These are phyloP conservation scores for Gymnarchus niloticus DNA, from an alignment of 2,113 vertebrate genomes.

Conservation along the genomic window DNA sequence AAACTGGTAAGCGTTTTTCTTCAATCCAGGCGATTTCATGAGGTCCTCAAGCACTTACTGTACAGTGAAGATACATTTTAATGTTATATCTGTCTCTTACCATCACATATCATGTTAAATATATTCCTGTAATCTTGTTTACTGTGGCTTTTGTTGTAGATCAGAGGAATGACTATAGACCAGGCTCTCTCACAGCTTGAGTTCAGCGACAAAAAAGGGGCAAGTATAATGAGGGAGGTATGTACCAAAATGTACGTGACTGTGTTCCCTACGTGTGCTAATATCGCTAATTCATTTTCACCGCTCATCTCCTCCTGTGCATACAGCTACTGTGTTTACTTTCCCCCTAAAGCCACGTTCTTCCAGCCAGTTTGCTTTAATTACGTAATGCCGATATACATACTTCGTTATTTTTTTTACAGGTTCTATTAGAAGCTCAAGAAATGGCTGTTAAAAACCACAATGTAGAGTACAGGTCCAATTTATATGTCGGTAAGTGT, in stretches of 20 bases:
- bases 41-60: not conserved
- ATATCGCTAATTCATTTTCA: not conserved
- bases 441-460: constrained; percentile 86
- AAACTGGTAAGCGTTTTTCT: constrained; percentile 73
- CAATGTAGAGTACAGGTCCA: constrained; percentile 93
- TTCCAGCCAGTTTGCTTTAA: not conserved
- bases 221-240: constrained; percentile 88
- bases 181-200: constrained; percentile 85
- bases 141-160: constrained; percentile 53
- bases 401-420: not conserved
- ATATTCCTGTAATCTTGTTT: not conserved
- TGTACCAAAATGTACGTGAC: not conserved
- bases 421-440: constrained; percentile 94
- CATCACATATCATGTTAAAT: not conserved
- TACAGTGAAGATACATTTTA: not conserved
- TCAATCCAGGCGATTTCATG: not conserved
- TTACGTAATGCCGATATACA: not conserved
- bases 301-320: not conserved
- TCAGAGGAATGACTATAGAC: constrained; percentile 86
- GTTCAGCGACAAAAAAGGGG: constrained; percentile 94
- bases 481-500: constrained; percentile 81
- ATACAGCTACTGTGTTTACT: not conserved
- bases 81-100: not conserved
- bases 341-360: not conserved
- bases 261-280: not conserved